Base-by-base conservation (phyloP, 37 sponge, comb jelly and placozoan genomes). In the Petrosia ficiformis region DNA sequence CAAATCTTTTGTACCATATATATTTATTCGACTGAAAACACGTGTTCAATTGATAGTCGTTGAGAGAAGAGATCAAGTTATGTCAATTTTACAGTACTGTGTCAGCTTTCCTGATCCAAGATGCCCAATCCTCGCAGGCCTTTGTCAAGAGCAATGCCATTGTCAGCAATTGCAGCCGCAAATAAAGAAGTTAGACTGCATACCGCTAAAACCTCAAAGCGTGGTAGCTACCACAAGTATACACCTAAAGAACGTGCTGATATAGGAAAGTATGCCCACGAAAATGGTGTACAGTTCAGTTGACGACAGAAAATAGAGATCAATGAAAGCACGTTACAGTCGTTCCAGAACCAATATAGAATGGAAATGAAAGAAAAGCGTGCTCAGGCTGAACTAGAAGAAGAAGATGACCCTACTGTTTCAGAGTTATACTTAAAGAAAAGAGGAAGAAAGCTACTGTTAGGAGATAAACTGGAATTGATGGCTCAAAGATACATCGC, bases 401-500 rank as follows among this genome's bases (percentile, higher is more conserved):
- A n/a, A 11, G 6, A 5, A 8, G 5, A 22, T 6, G 63, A 61
- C 28, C 4, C 29, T 22, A 42, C 44, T 11, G 31, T 63, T 8
- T 61, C 66, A 4, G 36, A 44, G 42, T 16, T 77, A 19, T 52
- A 63, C 32, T 5, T 41, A 21, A 72, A 80, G 34, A n/a, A 70
- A 44, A 64, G 74, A 65, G 83, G 83, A 22, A 48, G 83, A 44
- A 72, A 72, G 16, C 32, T 82, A 39, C 39, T 82, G 70, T 57
- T 82, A 4, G 83, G 84, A 32, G 77, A 84, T 52, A 76, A 77
- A 48, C 64, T 84, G 22, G 84, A 84, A 44, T 32, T 39, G 30
- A 19, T 70, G 52, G 76, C 69, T 39, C 57, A 68, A 48, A 5
- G 34, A 1, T 82, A 82, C 71, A 68, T 82, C 58, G 39, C 26